Evolutionary conservation across 2,113 vertebrate species (phyloP).

Genomic region (Cavia porcellus): DNA sequence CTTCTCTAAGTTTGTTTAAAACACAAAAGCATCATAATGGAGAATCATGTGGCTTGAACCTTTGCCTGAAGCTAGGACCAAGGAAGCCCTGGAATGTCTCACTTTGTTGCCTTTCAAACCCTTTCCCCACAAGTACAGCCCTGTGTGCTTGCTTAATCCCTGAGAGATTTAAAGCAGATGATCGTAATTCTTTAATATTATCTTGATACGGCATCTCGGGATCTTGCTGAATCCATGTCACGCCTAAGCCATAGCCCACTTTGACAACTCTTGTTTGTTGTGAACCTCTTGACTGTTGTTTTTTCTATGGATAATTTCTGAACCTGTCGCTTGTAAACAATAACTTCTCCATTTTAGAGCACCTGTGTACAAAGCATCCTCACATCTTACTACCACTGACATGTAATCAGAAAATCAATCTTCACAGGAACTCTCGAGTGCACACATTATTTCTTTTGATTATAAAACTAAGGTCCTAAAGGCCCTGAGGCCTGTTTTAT

Average conservation of each 20-base stretch:
- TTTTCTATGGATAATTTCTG: slow-evolving; percentile 13
- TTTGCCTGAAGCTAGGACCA: slow-evolving; percentile 24
- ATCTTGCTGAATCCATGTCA: slow-evolving; percentile 16
- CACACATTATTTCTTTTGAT: not conserved
- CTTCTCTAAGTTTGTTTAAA: not conserved
- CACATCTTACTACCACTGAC: not conserved
- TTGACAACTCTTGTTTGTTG: not conserved
- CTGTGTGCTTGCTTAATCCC: slow-evolving; percentile 9
- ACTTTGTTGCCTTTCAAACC: not conserved
- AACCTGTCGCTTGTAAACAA: not conserved
- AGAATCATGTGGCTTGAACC: slow-evolving; percentile 23
- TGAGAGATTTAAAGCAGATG: slow-evolving; percentile 66
- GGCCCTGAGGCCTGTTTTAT: not conserved
- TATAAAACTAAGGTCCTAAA: not conserved
- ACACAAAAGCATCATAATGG: not conserved
- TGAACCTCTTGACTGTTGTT: not conserved
- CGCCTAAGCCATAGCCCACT: not conserved
- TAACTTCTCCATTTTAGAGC: not conserved
- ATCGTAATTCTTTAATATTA: slow-evolving; percentile 31
- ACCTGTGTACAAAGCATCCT: not conserved
- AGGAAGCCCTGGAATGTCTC: slow-evolving; percentile 20
- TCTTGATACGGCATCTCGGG: not conserved
- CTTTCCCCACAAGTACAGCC: not conserved
- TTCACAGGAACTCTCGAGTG: not conserved
- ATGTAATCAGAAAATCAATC: not conserved